Evolutionary conservation across 1,140 invertebrate genomes (phyloP).

Genomic region (Lamellibrachia luymesi): DNA sequence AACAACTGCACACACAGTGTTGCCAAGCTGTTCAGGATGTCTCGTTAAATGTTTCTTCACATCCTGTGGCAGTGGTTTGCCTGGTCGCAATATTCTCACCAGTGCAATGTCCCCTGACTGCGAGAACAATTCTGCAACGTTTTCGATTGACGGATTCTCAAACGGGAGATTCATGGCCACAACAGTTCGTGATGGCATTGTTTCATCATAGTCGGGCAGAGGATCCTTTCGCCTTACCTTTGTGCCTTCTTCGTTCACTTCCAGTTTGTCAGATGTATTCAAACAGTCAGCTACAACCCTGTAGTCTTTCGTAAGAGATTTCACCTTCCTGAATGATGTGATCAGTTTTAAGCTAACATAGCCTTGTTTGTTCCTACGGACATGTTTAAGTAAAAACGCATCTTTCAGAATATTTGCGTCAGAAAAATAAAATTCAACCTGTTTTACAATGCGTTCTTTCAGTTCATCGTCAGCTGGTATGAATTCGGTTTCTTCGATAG

Average conservation of each 20-base stretch:
- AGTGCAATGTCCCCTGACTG: slow-evolving; percentile 84
- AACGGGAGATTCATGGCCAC: slow-evolving; percentile 82
- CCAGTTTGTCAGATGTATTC: slow-evolving; percentile 72
- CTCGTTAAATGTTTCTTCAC: slow-evolving; percentile 85
- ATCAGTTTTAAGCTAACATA: slow-evolving; percentile 92
- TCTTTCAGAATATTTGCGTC: slow-evolving; percentile 93
- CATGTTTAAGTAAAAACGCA: slow-evolving; percentile 91
- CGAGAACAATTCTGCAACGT: slow-evolving; percentile 82
- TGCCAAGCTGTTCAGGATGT: slow-evolving; percentile 74
- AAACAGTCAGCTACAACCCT: slow-evolving; percentile 83
- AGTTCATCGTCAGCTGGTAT: slow-evolving; percentile 48
- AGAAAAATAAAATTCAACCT: slow-evolving; percentile 79
- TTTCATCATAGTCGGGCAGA: slow-evolving; percentile 85
- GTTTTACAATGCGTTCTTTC: slow-evolving; percentile 46
- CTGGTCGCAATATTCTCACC: slow-evolving; percentile 79
- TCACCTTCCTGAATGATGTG: slow-evolving; percentile 79
- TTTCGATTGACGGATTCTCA: slow-evolving; percentile 80
- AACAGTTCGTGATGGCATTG: slow-evolving; percentile 81
- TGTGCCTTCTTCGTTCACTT: slow-evolving; percentile 86
- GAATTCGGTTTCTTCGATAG: slow-evolving; percentile 37
- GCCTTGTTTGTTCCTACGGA: slow-evolving; percentile 89
- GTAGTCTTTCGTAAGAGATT: slow-evolving; percentile 83
- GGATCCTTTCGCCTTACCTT: slow-evolving; percentile 84
- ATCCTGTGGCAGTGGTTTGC: slow-evolving; percentile 82
- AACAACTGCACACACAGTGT: slow-evolving; percentile 80